Percentiles rank a stretch among this genome's conserved stretches.
Conservation (phyloP, 2,797 vertebrate genomes). For the Channa striata region DNA sequence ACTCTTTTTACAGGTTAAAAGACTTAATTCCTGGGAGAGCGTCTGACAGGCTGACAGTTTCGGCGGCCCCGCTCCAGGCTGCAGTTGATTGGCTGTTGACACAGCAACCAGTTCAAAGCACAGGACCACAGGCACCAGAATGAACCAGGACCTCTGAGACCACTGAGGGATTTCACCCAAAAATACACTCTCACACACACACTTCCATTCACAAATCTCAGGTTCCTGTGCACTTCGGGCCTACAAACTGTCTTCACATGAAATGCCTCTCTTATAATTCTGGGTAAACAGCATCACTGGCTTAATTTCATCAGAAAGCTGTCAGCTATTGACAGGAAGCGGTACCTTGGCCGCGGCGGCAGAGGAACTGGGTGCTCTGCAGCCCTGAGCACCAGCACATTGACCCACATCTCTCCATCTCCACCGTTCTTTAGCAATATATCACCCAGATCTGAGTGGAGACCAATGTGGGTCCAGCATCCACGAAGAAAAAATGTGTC, state of each 20-base stretch:
- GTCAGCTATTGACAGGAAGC: conserved; percentile 29
- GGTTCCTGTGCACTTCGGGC: conserved; percentile 5
- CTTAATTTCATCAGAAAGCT: conserved; percentile 36
- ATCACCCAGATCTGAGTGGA: conserved; percentile 26
- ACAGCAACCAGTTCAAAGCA: conserved; percentile 63
- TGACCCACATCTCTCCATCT: conserved; percentile 76
- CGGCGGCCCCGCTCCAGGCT: conserved; percentile 52
- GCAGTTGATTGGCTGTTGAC: conserved; percentile 64
- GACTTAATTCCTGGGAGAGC: conserved; percentile 51
- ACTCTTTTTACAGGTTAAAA: conserved; percentile 56
- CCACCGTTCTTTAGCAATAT: conserved; percentile 48
- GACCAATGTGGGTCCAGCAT: conserved; percentile 17
- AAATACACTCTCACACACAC: conserved; percentile 3
- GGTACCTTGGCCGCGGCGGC: conserved; percentile 46
- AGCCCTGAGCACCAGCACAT: conserved; percentile 77
- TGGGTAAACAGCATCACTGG: conserved; percentile 10
- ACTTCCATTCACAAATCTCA: conserved; percentile 22
- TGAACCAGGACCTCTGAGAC: conserved; percentile 40
- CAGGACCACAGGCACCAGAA: conserved; percentile 44
- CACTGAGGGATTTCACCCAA: conserved; percentile 18
- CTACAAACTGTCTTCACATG: neutral
- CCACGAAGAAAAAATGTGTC: conserved; percentile 16
- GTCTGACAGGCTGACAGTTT: conserved; percentile 56
- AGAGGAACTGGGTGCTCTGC: conserved; percentile 76
- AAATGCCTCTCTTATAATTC: neutral